These are phyloP conservation scores for Brachionus calyciflorus DNA, from an alignment of 1,140 invertebrate genomes.

Conservation along the genomic window DNA sequence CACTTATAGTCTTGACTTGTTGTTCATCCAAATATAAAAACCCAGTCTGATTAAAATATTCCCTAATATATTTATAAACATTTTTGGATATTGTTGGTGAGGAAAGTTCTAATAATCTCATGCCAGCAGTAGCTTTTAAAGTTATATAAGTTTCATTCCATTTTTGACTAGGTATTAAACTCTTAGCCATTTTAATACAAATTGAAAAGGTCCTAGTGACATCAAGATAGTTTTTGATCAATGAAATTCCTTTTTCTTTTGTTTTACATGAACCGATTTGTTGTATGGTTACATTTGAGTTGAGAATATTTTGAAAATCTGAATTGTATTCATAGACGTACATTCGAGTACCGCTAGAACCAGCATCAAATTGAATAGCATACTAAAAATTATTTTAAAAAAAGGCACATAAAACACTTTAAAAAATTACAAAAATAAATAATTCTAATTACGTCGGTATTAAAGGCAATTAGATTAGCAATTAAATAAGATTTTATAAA, in stretches of 20 bases:
- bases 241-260: conserved; percentile 1
- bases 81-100: not conserved
- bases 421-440: no score
- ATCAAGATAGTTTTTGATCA: not conserved
- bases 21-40: not conserved
- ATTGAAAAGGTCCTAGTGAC: not conserved
- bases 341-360: conserved; percentile 21
- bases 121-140: not conserved
- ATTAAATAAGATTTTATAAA: no score
- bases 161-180: not conserved
- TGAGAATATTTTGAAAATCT: not conserved
- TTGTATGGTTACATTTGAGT: not conserved
- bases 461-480: no score
- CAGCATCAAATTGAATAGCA: conserved; percentile 31
- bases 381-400: no score
- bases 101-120: not conserved
- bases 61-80: not conserved
- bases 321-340: not conserved
- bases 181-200: not conserved
- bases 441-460: no score
- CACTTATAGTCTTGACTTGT: conserved; percentile 11
- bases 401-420: no score
- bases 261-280: not conserved
- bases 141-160: conserved; percentile 1
- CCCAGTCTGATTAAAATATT: conserved; percentile 6